Evolutionary conservation across 2,888 invertebrate genomes (phyloP).

Genomic region (Syrista parreyssii): DNA sequence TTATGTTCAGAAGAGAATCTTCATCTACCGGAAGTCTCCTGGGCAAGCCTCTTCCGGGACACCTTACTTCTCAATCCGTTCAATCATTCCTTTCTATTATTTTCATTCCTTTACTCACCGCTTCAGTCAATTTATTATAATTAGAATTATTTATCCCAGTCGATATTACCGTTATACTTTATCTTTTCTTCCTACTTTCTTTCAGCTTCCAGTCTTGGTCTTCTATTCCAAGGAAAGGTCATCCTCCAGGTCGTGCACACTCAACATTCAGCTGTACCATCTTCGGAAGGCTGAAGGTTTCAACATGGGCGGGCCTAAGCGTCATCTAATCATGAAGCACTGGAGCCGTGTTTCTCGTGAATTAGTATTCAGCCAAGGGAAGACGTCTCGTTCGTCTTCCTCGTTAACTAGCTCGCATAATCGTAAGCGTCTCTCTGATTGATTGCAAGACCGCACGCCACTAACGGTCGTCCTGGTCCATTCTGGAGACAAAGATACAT

Average conservation of each 20-base stretch:
- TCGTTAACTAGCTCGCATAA: slow-evolving; percentile 9
- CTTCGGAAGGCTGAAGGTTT: background rate
- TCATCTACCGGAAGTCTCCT: background rate
- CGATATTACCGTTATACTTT: slow-evolving; percentile 13
- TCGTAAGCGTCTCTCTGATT: slow-evolving; percentile 1
- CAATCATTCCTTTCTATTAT: background rate
- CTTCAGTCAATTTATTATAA: background rate
- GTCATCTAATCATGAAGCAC: background rate
- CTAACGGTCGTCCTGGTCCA: background rate
- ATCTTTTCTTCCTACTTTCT: slow-evolving; percentile 13
- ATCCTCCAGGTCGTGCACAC: background rate
- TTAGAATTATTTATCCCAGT: background rate
- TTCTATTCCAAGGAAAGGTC: background rate
- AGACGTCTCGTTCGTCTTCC: slow-evolving; percentile 8
- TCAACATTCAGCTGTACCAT: background rate
- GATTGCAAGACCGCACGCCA: background rate
- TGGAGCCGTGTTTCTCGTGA: background rate
- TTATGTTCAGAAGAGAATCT: slow-evolving; percentile 25
- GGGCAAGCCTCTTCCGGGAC: background rate
- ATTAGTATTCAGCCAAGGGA: slow-evolving; percentile 3
- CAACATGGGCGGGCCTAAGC: slow-evolving; percentile 1
- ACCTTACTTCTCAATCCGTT: background rate
- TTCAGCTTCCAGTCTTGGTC: slow-evolving; percentile 7
- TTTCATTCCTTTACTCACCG: background rate
- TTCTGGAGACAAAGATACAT: background rate